These are phyloP conservation scores for Prenolepis imparis DNA, from an alignment of 2,888 invertebrate genomes.

Conservation along the genomic window DNA sequence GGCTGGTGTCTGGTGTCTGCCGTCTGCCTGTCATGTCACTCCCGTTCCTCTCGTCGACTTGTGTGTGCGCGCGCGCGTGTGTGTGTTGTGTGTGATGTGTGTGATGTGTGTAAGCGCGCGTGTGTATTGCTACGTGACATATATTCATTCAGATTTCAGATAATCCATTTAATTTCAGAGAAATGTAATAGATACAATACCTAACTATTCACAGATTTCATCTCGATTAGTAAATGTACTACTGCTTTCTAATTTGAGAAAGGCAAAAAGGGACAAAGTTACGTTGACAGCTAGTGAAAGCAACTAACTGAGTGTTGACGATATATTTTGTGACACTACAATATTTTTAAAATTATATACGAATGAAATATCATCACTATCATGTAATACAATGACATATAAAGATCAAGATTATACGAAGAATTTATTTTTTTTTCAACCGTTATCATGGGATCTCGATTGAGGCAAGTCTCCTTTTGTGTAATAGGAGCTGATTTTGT, in stretches of 20 bases:
- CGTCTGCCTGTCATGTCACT: too few relatives aligned
- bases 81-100: too few relatives aligned
- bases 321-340: slow-evolving; percentile 4
- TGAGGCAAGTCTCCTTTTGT: slow-evolving; percentile 84
- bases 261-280: slow-evolving; percentile 10
- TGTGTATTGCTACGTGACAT: slow-evolving; percentile 9
- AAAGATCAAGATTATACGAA: slow-evolving; percentile 70
- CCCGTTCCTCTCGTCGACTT: too few relatives aligned
- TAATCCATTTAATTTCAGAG: slow-evolving; percentile 58
- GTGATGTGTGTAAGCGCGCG: too few relatives aligned
- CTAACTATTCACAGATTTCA: slow-evolving; percentile 31
- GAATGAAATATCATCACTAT: slow-evolving; percentile 67
- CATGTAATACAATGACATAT: slow-evolving; percentile 76
- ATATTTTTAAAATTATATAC: slow-evolving; percentile 60
- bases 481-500: background rate
- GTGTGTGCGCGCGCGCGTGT: too few relatives aligned
- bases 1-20: too few relatives aligned
- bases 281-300: slow-evolving; percentile 33
- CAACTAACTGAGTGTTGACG: slow-evolving; percentile 11
- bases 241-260: background rate
- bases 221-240: slow-evolving; percentile 23
- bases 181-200: slow-evolving; percentile 27
- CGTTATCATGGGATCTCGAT: slow-evolving; percentile 87
- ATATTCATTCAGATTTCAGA: slow-evolving; percentile 31
- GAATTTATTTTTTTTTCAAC: slow-evolving; percentile 86